phyloP scores from a whole-genome alignment of 1,140 invertebrate genomes.

The Leptoteleia sp. region DNA sequence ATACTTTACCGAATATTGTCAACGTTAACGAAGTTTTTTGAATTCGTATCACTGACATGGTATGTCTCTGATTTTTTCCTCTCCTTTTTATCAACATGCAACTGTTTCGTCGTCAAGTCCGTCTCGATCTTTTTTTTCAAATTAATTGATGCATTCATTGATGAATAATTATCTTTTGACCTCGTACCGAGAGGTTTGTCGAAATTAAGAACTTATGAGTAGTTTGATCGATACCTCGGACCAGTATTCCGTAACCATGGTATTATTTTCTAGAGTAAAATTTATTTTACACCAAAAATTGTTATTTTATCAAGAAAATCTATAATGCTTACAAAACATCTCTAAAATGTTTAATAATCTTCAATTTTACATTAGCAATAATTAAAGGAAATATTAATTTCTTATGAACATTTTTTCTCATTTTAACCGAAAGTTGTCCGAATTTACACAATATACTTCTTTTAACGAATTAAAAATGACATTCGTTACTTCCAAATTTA shows the following conservation, averaged over 20 bases:
- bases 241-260: constrained; percentile 1
- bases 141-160: constrained; percentile 43
- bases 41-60: constrained; percentile 11
- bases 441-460: no score
- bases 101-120: constrained; percentile 11
- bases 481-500: no score
- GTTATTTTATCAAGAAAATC: no score
- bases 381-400: no score
- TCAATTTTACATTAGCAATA: no score
- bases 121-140: constrained; percentile 10
- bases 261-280: no score
- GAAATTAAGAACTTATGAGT: constrained; percentile 10
- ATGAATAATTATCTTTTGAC: constrained; percentile 37
- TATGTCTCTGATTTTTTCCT: constrained; percentile 12
- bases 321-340: no score
- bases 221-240: constrained; percentile 37
- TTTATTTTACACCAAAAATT: no score
- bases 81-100: constrained; percentile 32
- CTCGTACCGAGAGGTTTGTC: background rate
- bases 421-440: no score
- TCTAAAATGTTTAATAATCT: no score
- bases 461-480: no score
- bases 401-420: no score
- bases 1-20: constrained; percentile 52
- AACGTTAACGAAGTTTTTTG: constrained; percentile 36